A percentile compares a stretch with the other conserved stretches of the same genome.
Conservation (phyloP, 2,888 invertebrate genomes). For the Lepidocyrtoides sp. region DNA sequence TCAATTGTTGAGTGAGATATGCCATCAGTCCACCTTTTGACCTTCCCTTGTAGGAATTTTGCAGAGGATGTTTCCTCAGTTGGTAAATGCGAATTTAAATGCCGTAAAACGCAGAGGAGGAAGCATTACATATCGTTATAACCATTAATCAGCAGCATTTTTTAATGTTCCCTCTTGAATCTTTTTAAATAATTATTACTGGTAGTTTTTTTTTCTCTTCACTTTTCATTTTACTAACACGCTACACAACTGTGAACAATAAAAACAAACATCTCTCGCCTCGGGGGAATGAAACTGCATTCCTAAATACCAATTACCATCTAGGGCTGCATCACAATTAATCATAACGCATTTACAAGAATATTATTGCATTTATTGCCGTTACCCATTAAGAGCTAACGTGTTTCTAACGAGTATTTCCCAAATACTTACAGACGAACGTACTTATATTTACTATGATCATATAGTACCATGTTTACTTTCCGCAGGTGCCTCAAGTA, state of each 20-base stretch:
- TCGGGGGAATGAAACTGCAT: conserved; percentile 59
- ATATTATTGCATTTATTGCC: conserved; percentile 42
- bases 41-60: conserved; percentile 46
- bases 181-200: conserved; percentile 56
- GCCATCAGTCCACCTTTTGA: conserved; percentile 47
- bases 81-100: conserved; percentile 36
- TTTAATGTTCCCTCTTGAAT: conserved; percentile 55
- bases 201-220: background rate
- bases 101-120: conserved; percentile 59
- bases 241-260: conserved; percentile 48
- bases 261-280: conserved; percentile 64
- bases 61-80: background rate
- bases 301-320: conserved; percentile 55
- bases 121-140: conserved; percentile 34
- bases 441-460: background rate
- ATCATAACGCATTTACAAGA: conserved; percentile 46
- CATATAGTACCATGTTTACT: background rate
- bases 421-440: background rate
- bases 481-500: background rate
- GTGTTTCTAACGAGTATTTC: conserved; percentile 42
- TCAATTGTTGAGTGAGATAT: background rate
- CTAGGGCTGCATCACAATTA: conserved; percentile 46
- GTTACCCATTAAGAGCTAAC: conserved; percentile 27
- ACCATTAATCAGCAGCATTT: conserved; percentile 62
- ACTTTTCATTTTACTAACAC: conserved; percentile 46